A percentile compares a stretch with the other conserved stretches of the same genome.
phyloP scores from a whole-genome alignment of 2,113 vertebrate species.

The Elephantulus edwardii region DNA sequence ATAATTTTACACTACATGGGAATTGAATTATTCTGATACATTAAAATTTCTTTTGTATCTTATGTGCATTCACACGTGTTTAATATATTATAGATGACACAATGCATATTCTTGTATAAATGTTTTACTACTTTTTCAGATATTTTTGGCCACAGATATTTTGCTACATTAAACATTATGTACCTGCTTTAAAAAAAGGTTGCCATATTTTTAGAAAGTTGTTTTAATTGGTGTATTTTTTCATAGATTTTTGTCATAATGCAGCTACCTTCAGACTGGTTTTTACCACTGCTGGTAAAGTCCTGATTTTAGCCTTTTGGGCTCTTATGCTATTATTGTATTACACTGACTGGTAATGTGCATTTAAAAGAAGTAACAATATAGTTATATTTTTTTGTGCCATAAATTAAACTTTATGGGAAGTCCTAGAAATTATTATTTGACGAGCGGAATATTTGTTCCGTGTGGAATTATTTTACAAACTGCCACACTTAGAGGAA shows the following conservation, averaged over 20 bases:
- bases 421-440: neutral
- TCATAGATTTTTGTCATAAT: neutral
- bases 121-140: too few species aligned
- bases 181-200: neutral
- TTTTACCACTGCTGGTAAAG: neutral
- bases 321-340: neutral
- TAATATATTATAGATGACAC: conserved; percentile 26
- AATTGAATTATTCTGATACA: neutral
- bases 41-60: too few species aligned
- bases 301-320: neutral
- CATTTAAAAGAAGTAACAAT: neutral
- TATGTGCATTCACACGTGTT: too few species aligned
- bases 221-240: conserved; percentile 27
- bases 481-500: neutral
- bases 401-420: neutral
- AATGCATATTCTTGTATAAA: neutral
- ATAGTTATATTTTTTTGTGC: neutral
- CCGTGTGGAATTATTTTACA: neutral
- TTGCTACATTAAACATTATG: neutral
- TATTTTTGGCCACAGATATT: neutral
- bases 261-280: neutral
- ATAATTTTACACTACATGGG: neutral
- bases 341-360: neutral
- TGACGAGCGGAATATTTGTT: conserved; percentile 21
- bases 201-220: neutral